These are phyloP conservation scores for Oreonectes daqikongensis DNA, from an alignment of 2,797 vertebrate species.

Conservation along the genomic window DNA sequence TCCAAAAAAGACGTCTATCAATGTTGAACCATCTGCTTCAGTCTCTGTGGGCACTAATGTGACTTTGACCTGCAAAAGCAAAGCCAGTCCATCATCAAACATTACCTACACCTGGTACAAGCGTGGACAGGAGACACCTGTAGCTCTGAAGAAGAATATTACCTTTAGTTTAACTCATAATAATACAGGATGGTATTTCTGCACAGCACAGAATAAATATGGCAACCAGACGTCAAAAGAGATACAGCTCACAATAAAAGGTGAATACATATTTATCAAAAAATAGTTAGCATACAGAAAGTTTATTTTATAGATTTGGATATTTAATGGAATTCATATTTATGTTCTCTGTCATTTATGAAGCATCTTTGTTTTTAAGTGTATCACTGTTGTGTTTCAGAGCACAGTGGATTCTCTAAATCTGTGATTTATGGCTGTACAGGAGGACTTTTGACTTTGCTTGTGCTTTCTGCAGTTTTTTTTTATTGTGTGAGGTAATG, in stretches of 20 bases:
- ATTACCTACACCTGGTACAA: conserved; percentile 64
- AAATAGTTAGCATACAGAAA: neutral
- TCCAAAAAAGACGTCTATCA: conserved; percentile 57
- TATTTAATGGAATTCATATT: neutral
- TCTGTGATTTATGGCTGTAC: neutral
- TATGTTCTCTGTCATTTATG: neutral
- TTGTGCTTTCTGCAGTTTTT: neutral
- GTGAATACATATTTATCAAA: neutral
- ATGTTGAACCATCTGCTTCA: conserved; percentile 51
- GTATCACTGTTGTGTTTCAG: neutral
- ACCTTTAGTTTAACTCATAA: conserved; percentile 38
- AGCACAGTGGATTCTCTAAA: neutral
- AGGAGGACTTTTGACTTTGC: neutral
- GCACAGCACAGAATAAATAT: conserved; percentile 49
- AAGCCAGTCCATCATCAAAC: conserved; percentile 60
- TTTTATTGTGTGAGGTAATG: conserved; percentile 18
- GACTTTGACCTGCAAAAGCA: conserved; percentile 67
- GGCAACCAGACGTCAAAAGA: neutral
- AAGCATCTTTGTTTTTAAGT: neutral
- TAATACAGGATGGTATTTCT: conserved; percentile 57
- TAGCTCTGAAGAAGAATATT: conserved; percentile 23
- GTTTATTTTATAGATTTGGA: neutral
- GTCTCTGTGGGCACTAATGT: conserved; percentile 58
- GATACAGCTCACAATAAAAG: neutral
- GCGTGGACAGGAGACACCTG: conserved; percentile 4